Percentiles rank a stretch among this genome's conserved stretches.
phyloP scores from a whole-genome alignment of 1,140 invertebrate genomes.

The Asobara japonica region DNA sequence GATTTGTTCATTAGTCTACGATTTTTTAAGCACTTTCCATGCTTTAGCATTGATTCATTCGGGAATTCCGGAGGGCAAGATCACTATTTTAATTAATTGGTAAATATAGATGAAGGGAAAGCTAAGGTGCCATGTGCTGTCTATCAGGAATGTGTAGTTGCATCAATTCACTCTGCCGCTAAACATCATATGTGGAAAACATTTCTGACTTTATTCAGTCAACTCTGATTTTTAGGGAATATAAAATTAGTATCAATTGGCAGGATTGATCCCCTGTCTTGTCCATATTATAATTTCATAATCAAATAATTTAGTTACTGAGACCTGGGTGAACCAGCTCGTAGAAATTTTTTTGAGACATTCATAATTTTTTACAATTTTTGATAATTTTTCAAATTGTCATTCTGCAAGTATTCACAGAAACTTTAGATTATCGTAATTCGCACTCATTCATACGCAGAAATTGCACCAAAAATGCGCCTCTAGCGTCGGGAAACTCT shows the following conservation, averaged over 20 bases:
- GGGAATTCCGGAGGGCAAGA: too few relatives aligned
- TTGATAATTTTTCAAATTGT: background rate
- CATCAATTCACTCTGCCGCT: background rate
- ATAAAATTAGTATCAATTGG: constrained; percentile 9
- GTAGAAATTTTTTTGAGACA: too few relatives aligned
- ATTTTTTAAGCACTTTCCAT: too few relatives aligned
- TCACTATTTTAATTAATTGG: too few relatives aligned
- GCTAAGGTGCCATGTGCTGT: too few relatives aligned
- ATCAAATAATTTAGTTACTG: background rate
- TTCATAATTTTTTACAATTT: constrained; percentile 16
- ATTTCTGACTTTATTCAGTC: too few relatives aligned
- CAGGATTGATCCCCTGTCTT: constrained; percentile 23
- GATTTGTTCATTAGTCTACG: too few relatives aligned
- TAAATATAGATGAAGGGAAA: too few relatives aligned
- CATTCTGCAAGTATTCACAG: background rate
- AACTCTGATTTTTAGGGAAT: background rate
- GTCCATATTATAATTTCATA: background rate
- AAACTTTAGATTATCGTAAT: background rate
- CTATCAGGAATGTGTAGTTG: background rate
- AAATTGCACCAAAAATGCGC: background rate
- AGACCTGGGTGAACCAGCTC: too few relatives aligned
- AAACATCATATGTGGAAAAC: too few relatives aligned
- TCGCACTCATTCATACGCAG: constrained; percentile 13
- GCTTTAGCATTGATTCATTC: too few relatives aligned
- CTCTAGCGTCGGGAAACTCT: constrained; percentile 21